phyloP scores from a whole-genome alignment of 2,797 vertebrate species.

The Liasis olivaceus region DNA sequence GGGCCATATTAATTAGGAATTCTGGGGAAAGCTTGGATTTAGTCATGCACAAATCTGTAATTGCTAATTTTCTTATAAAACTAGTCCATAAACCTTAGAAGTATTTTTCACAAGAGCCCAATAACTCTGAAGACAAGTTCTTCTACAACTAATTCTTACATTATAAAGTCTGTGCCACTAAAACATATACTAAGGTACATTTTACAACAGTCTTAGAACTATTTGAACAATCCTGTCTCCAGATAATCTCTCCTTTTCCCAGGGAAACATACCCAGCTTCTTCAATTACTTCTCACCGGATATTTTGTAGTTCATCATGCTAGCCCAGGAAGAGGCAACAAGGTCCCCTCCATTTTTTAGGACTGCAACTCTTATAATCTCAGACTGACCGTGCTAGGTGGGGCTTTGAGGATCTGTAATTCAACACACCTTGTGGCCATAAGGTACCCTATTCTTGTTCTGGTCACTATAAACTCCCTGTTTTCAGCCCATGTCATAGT shows the following conservation, averaged over 20 bases:
- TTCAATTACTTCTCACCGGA: not conserved
- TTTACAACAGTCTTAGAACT: not conserved
- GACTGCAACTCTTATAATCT: not conserved
- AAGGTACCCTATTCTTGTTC: not conserved
- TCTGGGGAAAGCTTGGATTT: not conserved
- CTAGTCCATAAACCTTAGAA: not conserved
- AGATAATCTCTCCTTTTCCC: not conserved
- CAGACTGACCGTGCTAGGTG: not conserved
- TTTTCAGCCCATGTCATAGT: not conserved
- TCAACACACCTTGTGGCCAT: not conserved
- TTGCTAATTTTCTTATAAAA: not conserved
- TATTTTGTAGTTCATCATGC: not conserved
- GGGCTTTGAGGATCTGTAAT: not conserved
- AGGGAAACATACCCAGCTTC: not conserved
- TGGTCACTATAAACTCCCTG: not conserved
- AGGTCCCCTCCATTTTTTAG: not conserved
- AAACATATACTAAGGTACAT: not conserved
- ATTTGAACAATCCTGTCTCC: not conserved
- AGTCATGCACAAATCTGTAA: not conserved
- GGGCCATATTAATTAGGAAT: not conserved
- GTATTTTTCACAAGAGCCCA: not conserved
- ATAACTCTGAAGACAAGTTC: not conserved
- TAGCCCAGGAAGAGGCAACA: not conserved
- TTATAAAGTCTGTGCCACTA: not conserved
- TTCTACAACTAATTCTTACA: not conserved